Percentiles rank a stretch among this genome's conserved stretches.
Evolutionary conservation across 2,888 invertebrate species (phyloP).

Genomic region (Hypercompe scribonia): DNA sequence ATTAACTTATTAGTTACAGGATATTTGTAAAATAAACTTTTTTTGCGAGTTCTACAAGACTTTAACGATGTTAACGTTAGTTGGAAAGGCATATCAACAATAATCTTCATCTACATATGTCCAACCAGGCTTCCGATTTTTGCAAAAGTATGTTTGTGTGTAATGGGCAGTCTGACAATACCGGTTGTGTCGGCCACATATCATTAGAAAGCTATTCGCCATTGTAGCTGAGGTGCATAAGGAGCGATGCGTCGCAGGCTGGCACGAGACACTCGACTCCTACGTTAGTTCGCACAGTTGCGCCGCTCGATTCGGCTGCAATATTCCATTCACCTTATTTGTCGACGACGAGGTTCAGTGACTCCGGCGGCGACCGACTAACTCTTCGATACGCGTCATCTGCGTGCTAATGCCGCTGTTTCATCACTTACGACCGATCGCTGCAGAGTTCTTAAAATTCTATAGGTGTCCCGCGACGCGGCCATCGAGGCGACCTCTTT

Average conservation of each 20-base stretch:
- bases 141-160: conserved; percentile 45
- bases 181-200: conserved; percentile 59
- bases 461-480: conserved; percentile 71
- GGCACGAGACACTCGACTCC: conserved; percentile 58
- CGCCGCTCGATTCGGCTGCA: conserved; percentile 78
- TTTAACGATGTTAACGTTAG: background rate
- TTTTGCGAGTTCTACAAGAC: background rate
- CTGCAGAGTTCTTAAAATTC: conserved; percentile 76
- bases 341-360: conserved; percentile 82
- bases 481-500: conserved; percentile 79
- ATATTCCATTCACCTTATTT: conserved; percentile 85
- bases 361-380: conserved; percentile 79
- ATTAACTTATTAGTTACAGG: conserved; percentile 22
- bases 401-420: conserved; percentile 77
- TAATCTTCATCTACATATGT: conserved; percentile 32
- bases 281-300: conserved; percentile 62
- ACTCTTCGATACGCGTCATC: conserved; percentile 79
- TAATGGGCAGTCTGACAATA: conserved; percentile 44
- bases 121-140: conserved; percentile 40
- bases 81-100: conserved; percentile 12
- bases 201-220: conserved; percentile 80
- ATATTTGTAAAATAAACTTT: conserved; percentile 3
- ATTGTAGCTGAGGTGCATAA: conserved; percentile 62
- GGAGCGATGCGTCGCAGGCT: conserved; percentile 65
- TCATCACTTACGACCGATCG: conserved; percentile 73